Evolutionary conservation across 2,888 invertebrate genomes (phyloP), one percentile per base, ranked within the genome.

Genomic region (Chrysolina haemoptera): DNA sequence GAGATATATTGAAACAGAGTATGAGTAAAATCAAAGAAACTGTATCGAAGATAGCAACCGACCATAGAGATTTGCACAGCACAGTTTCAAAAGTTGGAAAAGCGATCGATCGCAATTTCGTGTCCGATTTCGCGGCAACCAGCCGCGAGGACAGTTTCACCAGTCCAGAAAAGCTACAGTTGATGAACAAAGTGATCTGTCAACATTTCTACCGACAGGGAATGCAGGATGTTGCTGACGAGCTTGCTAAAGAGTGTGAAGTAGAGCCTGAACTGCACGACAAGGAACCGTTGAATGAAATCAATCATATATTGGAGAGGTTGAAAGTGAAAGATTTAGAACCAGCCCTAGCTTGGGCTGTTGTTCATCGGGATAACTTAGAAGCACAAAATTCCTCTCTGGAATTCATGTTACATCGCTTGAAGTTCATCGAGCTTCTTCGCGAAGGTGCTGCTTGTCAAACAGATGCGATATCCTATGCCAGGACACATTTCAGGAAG

Each of bases 161-260:
- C 76, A 91, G 92, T 1, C 90, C 93, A 0, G 91, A 93, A 64
- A 94, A 94, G 83, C 89, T 92, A 65, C 90, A 91, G 83, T 87
- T 94, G 18, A 88, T 96, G n/a, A 95, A 96, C 87, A 93, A 95
- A 89, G 96, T 97, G 20, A 95, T 98, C 77, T 96, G 96, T 82
- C 97, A 98, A 86, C 98, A 99, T 90, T 96, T 98, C 86, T 95
- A 96, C 85, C 92, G 98, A 79, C 97, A 98, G 89, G 98, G 98
- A 59, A 92, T 97, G 91, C 92, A 97, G 80, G 96, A 97, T 70
- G 96, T 98, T 46, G 98, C 97, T 1, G 96, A 97, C 84, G 91
- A 94, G 81, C 87, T 96, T 62, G 92, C 92, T 71, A 87, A 90
- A 93, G 95, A 95, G 88, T 92, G 94, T 59, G 91, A 91, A 66